Conservation (phyloP, 2,888 invertebrate species). For the Euzetes globulus region DNA sequence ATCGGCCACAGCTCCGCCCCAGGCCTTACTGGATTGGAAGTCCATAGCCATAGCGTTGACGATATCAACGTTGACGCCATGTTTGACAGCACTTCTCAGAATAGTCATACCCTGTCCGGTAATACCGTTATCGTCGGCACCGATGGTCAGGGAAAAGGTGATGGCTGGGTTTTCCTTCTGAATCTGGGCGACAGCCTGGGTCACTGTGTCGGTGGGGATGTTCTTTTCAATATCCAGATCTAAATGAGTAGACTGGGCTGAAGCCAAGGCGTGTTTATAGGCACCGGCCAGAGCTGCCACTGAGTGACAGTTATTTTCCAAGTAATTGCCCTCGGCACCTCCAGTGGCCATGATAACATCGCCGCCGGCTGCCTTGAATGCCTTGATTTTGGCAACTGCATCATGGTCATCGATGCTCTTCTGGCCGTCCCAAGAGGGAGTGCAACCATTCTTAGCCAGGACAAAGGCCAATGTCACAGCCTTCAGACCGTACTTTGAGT, state of each 20-base stretch:
- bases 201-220: neutral
- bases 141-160: slow-evolving; percentile 25
- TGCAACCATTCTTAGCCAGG: neutral
- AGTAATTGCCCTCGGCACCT: slow-evolving; percentile 27
- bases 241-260: slow-evolving; percentile 17
- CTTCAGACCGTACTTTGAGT: neutral
- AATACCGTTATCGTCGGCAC: slow-evolving; percentile 27
- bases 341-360: slow-evolving; percentile 28
- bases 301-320: slow-evolving; percentile 11
- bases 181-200: slow-evolving; percentile 3
- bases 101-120: slow-evolving; percentile 11
- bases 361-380: slow-evolving; percentile 23
- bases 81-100: slow-evolving; percentile 20
- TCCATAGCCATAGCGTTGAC: slow-evolving; percentile 34
- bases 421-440: slow-evolving; percentile 28
- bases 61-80: slow-evolving; percentile 28
- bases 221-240: slow-evolving; percentile 35
- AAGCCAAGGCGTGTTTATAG: slow-evolving; percentile 15
- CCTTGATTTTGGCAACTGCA: neutral
- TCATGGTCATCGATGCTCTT: neutral
- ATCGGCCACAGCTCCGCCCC: slow-evolving; percentile 20
- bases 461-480: slow-evolving; percentile 29
- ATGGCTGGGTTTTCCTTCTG: neutral
- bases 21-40: neutral
- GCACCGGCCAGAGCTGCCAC: neutral